Evolutionary conservation across 2,113 vertebrate genomes (phyloP), one percentile per base, ranked within the genome.

Genomic region (Hyla sarda): DNA sequence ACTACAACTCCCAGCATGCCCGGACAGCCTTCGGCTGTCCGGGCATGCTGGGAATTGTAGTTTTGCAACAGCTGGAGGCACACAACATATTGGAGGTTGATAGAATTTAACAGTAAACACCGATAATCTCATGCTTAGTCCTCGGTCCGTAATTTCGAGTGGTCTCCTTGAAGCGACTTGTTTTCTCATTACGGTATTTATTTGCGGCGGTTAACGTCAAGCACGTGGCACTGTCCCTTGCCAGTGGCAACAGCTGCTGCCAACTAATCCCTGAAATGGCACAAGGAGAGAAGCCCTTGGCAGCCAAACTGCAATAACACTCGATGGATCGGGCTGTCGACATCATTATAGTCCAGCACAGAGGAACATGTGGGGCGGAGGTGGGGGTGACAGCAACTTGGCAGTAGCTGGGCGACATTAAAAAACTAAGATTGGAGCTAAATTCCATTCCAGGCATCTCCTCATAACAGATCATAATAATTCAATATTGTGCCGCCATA

Each of bases 141-240:
- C 34, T 12, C 47, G 4, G 32, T 32, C 12, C 60, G 48, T 48
- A 85, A 32, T 69, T 54, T 23, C 21, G 16, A 34, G 67, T 25
- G 37, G 2, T 71, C 37, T 28, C 76, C 32, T 37, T 71, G 47
- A 86, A 45, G 60, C 62, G 52, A 56, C 67, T 72, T 86, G 45
- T 41, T 86, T 71, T 3, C 23, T 37, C 54, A 37, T 34, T 32
- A 54, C 48, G 32, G 25, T 60, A 45, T 60, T 62, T 85, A 85
- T 78, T 85, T 72, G 65, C 52, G 81, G 76, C 23, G n/a, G 67
- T 32, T 81, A 86, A 86, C 48, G 71, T n/a, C 11, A 13, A 10
- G 67, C 65, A 79, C 62, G 34, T 52, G 65, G 21, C 52, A 32
- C 9, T 0, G 34, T 23, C 21, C 37, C 32, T 12, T 32, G 65